A percentile compares a stretch with the other conserved stretches of the same genome.
phyloP scores from a whole-genome alignment of 2,888 invertebrate genomes.

The Hypomecis punctinalis region DNA sequence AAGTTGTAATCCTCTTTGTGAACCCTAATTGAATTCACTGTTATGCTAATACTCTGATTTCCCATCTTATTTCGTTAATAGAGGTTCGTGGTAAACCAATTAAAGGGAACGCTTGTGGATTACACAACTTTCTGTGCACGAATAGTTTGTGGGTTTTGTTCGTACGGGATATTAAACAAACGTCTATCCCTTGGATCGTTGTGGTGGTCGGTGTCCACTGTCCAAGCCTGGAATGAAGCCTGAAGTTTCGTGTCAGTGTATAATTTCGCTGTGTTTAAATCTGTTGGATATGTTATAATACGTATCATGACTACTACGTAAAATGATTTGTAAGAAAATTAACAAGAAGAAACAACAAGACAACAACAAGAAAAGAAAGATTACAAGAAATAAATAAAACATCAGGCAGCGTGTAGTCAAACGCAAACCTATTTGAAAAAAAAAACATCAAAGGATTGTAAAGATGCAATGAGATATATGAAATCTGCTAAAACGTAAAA shows the following conservation, averaged over 20 bases:
- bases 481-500: too few species aligned
- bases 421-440: too few species aligned
- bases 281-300: not conserved
- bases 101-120: conserved; percentile 82
- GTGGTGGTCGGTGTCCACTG: not conserved
- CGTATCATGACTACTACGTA: not conserved
- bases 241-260: not conserved
- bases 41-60: conserved; percentile 85
- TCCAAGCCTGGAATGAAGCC: not conserved
- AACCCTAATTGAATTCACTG: conserved; percentile 84
- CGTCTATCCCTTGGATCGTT: conserved; percentile 4
- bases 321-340: not conserved
- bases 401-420: too few species aligned
- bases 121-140: conserved; percentile 77
- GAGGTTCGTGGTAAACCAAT: conserved; percentile 84
- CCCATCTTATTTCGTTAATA: conserved; percentile 85
- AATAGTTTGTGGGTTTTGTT: conserved; percentile 71
- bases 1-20: conserved; percentile 85
- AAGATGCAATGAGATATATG: not conserved
- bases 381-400: too few species aligned
- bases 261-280: not conserved
- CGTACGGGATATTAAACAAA: conserved; percentile 64
- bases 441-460: too few species aligned
- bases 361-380: too few species aligned
- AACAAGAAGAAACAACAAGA: too few species aligned